phyloP scores from a whole-genome alignment of 2,797 vertebrate genomes.

The Lepidocolaptes lacrymiger region DNA sequence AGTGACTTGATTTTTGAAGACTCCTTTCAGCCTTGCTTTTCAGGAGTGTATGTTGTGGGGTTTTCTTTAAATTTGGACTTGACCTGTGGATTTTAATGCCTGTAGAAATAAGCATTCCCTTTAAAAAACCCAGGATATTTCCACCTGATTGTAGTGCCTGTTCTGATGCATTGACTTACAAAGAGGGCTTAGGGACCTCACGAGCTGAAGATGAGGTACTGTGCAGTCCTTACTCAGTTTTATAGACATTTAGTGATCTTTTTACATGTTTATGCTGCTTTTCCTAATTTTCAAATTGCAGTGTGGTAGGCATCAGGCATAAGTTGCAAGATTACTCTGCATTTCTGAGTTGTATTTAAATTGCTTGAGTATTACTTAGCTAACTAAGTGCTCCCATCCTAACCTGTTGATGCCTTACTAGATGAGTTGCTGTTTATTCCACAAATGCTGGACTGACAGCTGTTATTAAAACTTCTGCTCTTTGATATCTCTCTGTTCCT shows the following conservation, averaged over 20 bases:
- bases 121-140: neutral
- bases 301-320: neutral
- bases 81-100: neutral
- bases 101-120: neutral
- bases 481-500: neutral
- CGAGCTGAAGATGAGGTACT: neutral
- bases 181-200: neutral
- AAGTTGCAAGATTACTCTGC: neutral
- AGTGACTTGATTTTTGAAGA: neutral
- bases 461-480: neutral
- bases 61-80: neutral
- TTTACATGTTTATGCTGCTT: neutral
- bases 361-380: neutral
- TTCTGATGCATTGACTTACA: neutral
- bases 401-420: rapidly evolving
- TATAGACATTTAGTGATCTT: neutral
- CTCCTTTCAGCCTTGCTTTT: neutral
- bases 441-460: neutral
- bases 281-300: rapidly evolving
- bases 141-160: rapidly evolving
- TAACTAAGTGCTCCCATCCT: neutral
- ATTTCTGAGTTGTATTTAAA: neutral
- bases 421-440: neutral
- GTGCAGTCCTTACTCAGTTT: neutral
- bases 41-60: rapidly evolving